Percentiles rank a stretch among this genome's conserved stretches.
These are phyloP conservation scores for Glaucidium brasilianum DNA, from an alignment of 2,113 vertebrate species.

Conservation along the genomic window DNA sequence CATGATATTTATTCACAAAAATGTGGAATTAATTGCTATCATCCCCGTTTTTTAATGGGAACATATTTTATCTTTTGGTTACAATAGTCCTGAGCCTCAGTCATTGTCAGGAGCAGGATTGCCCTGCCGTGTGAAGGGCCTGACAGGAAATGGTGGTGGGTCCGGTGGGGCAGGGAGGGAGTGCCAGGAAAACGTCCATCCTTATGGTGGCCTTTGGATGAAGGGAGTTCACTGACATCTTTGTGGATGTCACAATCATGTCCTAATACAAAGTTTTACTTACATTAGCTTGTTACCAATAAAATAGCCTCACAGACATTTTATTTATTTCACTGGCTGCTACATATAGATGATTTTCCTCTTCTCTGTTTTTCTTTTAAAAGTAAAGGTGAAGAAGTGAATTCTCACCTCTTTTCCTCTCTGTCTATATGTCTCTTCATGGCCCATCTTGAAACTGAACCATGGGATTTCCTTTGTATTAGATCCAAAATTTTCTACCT, in stretches of 20 bases:
- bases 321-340: neutral
- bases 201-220: neutral
- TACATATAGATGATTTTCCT: neutral
- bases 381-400: neutral
- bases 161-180: neutral
- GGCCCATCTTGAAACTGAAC: neutral
- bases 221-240: neutral
- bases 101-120: neutral
- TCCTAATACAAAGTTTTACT: neutral
- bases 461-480: neutral
- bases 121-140: neutral
- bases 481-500: neutral
- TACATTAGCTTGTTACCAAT: neutral
- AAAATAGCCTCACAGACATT: neutral
- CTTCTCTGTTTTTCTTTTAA: neutral
- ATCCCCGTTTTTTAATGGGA: conserved; percentile 28
- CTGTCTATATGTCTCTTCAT: neutral
- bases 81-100: conserved; percentile 19
- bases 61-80: conserved; percentile 1
- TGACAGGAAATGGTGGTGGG: neutral
- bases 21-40: conserved; percentile 61
- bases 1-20: conserved; percentile 47
- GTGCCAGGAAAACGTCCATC: neutral
- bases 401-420: neutral
- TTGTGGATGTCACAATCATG: neutral